These are phyloP conservation scores for Apis dorsata DNA, from an alignment of 1,140 invertebrate species.

Conservation along the genomic window DNA sequence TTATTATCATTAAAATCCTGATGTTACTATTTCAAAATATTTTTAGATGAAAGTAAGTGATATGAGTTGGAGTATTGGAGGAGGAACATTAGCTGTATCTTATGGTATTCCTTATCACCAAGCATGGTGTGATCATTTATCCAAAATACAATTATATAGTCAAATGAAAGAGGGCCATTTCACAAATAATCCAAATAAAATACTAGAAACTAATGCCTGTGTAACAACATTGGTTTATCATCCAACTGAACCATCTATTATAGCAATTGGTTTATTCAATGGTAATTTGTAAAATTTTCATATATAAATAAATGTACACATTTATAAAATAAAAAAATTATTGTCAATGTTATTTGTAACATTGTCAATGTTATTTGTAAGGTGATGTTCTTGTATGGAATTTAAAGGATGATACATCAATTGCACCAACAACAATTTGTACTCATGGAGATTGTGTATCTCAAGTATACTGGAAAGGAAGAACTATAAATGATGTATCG, in stretches of 20 bases:
- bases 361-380: slow-evolving; percentile 47
- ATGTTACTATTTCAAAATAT: slow-evolving; percentile 21
- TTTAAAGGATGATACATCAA: slow-evolving; percentile 71
- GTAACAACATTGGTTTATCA: slow-evolving; percentile 75
- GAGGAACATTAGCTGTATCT: slow-evolving; percentile 74
- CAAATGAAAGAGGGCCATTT: slow-evolving; percentile 72
- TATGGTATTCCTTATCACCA: slow-evolving; percentile 72
- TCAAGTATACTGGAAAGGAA: slow-evolving; percentile 73
- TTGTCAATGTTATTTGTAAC: slow-evolving; percentile 24
- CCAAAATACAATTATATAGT: slow-evolving; percentile 75
- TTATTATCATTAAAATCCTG: background rate
- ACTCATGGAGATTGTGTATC: slow-evolving; percentile 74
- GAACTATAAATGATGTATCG: slow-evolving; percentile 68
- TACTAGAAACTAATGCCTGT: slow-evolving; percentile 74
- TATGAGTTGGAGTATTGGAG: slow-evolving; percentile 76
- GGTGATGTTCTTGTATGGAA: slow-evolving; percentile 79
- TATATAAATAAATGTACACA: background rate
- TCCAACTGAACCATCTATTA: slow-evolving; percentile 76
- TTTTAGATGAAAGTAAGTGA: slow-evolving; percentile 76
- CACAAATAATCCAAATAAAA: slow-evolving; percentile 65
- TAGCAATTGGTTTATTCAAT: slow-evolving; percentile 77
- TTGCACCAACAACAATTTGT: slow-evolving; percentile 69
- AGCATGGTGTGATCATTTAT: slow-evolving; percentile 77
- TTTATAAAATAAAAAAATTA: background rate
- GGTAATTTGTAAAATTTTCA: slow-evolving; percentile 60